phyloP scores from a whole-genome alignment of 2,797 vertebrate species.

The Syncerus caffer region DNA sequence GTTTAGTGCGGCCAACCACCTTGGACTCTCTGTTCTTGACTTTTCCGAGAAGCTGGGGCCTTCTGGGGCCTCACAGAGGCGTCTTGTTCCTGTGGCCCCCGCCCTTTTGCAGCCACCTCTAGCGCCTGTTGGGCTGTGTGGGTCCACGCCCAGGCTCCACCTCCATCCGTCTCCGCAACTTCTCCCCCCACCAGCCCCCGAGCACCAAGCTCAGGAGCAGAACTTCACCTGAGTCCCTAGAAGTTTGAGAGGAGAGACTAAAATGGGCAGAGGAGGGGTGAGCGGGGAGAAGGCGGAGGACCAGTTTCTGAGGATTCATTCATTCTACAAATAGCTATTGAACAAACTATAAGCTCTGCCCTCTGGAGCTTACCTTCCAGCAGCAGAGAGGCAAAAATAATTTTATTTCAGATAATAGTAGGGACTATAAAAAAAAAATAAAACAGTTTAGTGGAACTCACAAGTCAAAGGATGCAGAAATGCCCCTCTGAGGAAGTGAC shows the following conservation, averaged over 20 bases:
- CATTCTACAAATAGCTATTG: conserved; percentile 63
- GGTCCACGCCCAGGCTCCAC: conserved; percentile 29
- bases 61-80: conserved; percentile 77
- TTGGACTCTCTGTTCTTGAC: conserved; percentile 76
- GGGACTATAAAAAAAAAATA: background rate
- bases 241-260: conserved; percentile 10
- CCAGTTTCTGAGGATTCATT: conserved; percentile 60
- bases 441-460: background rate
- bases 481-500: background rate
- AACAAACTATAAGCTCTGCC: background rate
- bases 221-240: conserved; percentile 33
- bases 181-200: background rate
- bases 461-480: background rate
- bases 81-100: conserved; percentile 49
- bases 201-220: background rate
- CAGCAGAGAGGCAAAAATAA: conserved; percentile 30
- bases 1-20: conserved; percentile 58
- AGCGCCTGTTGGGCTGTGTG: conserved; percentile 49
- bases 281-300: background rate
- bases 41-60: conserved; percentile 78
- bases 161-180: background rate
- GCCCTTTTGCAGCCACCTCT: conserved; percentile 54
- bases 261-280: background rate
- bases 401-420: conserved; percentile 45
- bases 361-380: conserved; percentile 39